A percentile compares a stretch with the other conserved stretches of the same genome.
Conservation (phyloP, 2,797 vertebrate species). For the Pipistrellus pipistrellus region DNA sequence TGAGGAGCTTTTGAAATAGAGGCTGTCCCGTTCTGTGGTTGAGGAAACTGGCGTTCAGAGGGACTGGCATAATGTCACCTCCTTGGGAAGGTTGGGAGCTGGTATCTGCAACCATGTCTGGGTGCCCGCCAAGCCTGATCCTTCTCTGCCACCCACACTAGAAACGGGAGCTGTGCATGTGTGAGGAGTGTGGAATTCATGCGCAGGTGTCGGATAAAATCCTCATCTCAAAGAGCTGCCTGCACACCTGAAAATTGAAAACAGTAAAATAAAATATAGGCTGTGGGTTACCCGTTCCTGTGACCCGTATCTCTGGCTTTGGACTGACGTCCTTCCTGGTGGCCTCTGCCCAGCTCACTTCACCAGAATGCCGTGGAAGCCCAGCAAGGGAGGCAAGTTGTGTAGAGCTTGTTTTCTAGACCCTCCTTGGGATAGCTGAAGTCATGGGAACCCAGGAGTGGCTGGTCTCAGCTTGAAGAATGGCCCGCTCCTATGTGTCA, state of each 20-base stretch:
- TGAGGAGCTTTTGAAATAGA: neutral
- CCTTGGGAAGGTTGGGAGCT: neutral
- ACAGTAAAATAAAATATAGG: neutral
- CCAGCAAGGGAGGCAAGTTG: neutral
- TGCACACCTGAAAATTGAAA: neutral
- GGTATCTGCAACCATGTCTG: neutral
- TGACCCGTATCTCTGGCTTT: neutral
- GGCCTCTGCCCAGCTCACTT: neutral
- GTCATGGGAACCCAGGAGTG: neutral
- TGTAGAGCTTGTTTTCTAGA: neutral
- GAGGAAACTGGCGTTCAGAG: neutral
- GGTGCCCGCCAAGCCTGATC: neutral
- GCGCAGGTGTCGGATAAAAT: neutral
- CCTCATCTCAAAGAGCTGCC: neutral
- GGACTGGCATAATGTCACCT: neutral
- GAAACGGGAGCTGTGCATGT: neutral
- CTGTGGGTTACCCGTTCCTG: neutral
- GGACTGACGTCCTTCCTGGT: neutral
- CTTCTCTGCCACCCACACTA: neutral
- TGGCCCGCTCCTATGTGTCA: neutral
- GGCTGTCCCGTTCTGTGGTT: neutral
- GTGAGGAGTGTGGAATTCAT: neutral
- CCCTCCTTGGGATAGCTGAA: neutral
- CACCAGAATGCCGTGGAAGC: neutral
- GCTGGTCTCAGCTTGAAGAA: conserved; percentile 1